Base-by-base conservation (phyloP, 2,113 vertebrate species). In the Chinchilla lanigera region DNA sequence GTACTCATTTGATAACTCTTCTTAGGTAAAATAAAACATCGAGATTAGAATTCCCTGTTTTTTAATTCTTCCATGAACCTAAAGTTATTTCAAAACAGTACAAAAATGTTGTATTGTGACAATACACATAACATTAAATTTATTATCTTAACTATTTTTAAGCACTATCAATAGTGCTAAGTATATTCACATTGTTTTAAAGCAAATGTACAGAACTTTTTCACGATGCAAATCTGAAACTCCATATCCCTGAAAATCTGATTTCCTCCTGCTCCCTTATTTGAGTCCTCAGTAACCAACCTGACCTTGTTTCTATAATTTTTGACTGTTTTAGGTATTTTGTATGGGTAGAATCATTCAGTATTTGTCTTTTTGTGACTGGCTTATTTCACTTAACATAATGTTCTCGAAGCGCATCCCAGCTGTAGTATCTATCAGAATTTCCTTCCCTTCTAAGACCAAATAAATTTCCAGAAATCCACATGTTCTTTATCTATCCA, bases 1-100 rank as follows among this genome's bases (percentile, higher is more conserved):
- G 52, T 75, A 67, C 52, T 96, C 13, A 82, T 75, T 94, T 90
- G 30, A 86, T 89, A 81, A 89, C 50, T 78, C 63, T 58, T 38
- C 3, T 22, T 92, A 20, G 78, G 4, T 85, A 41, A 95, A 86
- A 61, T 95, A 33, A 63, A 73, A 56, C 28, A 65, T 58, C 12
- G 58, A 38, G 4, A 33, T 73, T 41, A 92, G 16, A 56, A 63
- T 67, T 78, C 28, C 56, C 19, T 75, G 67, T 44, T 58, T 89
- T 61, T 9, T 54, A 90, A 38, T 30, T 89, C 52, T 44, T 84
- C 33, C 47, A 24, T 9, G 77, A 93, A 75, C 38, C 50, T 89
- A 44, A 73, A 60, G 81, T 4, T 24, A n/a, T 65, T 84, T 86
- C 19, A 77, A 82, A 87, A 11, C 17, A 12, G 82, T 61, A n/a